Conservation (phyloP, 2,113 vertebrate genomes). For the Clupea harengus region DNA sequence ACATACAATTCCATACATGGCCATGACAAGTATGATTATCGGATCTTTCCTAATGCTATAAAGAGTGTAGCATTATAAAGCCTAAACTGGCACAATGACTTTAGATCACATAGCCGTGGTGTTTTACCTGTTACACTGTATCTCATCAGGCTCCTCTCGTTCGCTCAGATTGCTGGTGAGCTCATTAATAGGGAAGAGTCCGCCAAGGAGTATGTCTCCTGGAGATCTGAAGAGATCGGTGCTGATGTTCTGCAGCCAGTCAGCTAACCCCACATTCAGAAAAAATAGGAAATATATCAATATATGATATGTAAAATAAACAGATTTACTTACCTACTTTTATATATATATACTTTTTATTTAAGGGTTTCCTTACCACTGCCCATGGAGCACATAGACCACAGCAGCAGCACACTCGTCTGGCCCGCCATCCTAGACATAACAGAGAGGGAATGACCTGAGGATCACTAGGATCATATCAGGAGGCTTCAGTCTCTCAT, state of each 20-base stretch:
- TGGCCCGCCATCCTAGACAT: not conserved
- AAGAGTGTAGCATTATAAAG: not conserved
- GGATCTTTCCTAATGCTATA: not conserved
- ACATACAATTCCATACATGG: too few relatives aligned
- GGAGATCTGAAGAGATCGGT: slow-evolving; percentile 68
- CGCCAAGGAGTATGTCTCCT: slow-evolving; percentile 83
- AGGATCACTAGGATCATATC: not conserved
- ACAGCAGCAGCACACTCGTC: not conserved
- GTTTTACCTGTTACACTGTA: slow-evolving; percentile 74
- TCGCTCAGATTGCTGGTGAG: slow-evolving; percentile 50
- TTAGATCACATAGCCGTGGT: not conserved
- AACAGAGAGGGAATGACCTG: not conserved
- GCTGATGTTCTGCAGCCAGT: slow-evolving; percentile 53
- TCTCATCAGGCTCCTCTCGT: slow-evolving; percentile 52
- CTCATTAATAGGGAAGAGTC: slow-evolving; percentile 78
- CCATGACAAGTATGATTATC: too few relatives aligned
- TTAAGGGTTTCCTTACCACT: not conserved
- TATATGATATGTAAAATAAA: too few relatives aligned
- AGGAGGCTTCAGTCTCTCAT: too few relatives aligned
- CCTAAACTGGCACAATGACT: not conserved
- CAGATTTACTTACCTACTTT: too few relatives aligned
- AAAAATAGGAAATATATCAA: not conserved
- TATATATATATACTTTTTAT: not conserved
- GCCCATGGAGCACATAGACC: not conserved
- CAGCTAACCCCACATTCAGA: slow-evolving; percentile 18